phyloP scores from a whole-genome alignment of 2,888 invertebrate genomes.

The Drosophila dives region DNA sequence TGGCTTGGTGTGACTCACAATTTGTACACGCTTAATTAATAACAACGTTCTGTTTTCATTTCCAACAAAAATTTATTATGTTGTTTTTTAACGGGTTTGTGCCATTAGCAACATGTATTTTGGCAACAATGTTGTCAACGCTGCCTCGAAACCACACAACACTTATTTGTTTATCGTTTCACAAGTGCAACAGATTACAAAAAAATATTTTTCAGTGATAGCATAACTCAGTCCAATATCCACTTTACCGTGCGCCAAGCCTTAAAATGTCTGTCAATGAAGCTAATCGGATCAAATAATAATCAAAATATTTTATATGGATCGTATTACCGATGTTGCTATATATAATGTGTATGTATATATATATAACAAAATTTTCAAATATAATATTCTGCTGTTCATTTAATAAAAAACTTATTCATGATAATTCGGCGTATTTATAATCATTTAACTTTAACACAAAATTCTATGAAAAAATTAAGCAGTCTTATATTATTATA shows the following conservation, averaged over 20 bases:
- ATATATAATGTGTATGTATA: no score
- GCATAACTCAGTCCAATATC: constrained; percentile 17
- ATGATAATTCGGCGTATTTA: constrained; percentile 20
- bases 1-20: constrained; percentile 16
- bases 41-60: constrained; percentile 44
- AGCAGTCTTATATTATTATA: constrained; percentile 22
- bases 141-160: constrained; percentile 3
- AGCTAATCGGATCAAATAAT: constrained; percentile 49
- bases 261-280: constrained; percentile 58
- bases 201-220: constrained; percentile 8
- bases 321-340: not conserved
- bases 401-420: constrained; percentile 2
- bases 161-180: constrained; percentile 22
- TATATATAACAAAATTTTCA: no score
- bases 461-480: constrained; percentile 40
- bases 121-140: constrained; percentile 50
- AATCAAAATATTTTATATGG: constrained; percentile 1
- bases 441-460: constrained; percentile 44
- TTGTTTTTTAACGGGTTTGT: not conserved
- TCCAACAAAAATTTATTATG: constrained; percentile 11
- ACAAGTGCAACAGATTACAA: constrained; percentile 47
- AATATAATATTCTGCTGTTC: not conserved
- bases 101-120: constrained; percentile 28
- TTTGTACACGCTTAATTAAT: constrained; percentile 38
- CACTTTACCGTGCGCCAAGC: constrained; percentile 20